phyloP scores from a whole-genome alignment of 2,888 invertebrate genomes.

The Pseudanteris insignis region DNA sequence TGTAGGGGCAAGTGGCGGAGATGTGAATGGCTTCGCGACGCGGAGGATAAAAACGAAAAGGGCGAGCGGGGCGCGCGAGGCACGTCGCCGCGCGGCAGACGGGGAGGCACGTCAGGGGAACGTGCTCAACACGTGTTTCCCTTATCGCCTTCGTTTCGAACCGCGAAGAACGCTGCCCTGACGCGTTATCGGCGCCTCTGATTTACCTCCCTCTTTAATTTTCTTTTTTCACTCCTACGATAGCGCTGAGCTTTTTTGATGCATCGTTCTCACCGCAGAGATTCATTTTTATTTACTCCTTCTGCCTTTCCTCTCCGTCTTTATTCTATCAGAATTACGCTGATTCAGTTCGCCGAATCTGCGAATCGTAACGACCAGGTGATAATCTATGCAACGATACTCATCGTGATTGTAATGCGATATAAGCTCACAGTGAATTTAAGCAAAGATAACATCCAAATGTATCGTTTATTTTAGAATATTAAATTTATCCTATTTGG shows the following conservation, averaged over 20 bases:
- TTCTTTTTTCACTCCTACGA: slow-evolving; percentile 59
- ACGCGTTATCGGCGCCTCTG: slow-evolving; percentile 48
- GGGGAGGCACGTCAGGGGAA: slow-evolving; percentile 36
- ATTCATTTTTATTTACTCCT: slow-evolving; percentile 61
- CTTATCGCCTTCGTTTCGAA: slow-evolving; percentile 60
- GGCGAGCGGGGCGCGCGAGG: slow-evolving; percentile 25
- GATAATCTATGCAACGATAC: too few relatives aligned
- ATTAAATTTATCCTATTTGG: too few relatives aligned
- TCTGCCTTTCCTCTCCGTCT: too few relatives aligned
- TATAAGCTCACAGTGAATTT: too few relatives aligned
- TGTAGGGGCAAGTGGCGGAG: too few relatives aligned
- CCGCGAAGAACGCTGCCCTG: slow-evolving; percentile 47
- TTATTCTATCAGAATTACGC: too few relatives aligned
- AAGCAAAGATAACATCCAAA: too few relatives aligned
- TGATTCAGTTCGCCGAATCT: too few relatives aligned
- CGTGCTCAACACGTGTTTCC: slow-evolving; percentile 63
- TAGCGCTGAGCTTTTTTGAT: slow-evolving; percentile 45
- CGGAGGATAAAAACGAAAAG: not conserved
- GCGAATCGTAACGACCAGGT: too few relatives aligned
- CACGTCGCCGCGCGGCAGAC: slow-evolving; percentile 38
- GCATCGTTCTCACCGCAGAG: slow-evolving; percentile 46
- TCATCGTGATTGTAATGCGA: too few relatives aligned
- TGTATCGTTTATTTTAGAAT: too few relatives aligned
- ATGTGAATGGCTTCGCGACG: too few relatives aligned
- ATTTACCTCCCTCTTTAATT: slow-evolving; percentile 59